phyloP scores from a whole-genome alignment of 1,140 invertebrate genomes.

The Saccostrea echinata region DNA sequence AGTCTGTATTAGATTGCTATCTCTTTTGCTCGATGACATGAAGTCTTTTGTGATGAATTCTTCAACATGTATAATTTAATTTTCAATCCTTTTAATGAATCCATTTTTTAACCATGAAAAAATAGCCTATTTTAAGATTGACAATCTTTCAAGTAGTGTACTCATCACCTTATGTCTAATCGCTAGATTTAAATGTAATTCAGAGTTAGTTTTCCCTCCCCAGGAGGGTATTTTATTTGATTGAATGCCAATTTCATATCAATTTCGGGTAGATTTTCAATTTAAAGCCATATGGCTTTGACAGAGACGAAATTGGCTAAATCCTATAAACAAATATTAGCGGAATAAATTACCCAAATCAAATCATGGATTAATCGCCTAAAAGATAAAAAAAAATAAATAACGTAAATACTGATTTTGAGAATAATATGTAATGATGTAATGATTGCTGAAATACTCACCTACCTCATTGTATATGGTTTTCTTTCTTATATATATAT shows the following conservation, averaged over 20 bases:
- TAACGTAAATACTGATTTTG: no score
- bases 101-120: not conserved
- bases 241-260: conserved; percentile 15
- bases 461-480: no score
- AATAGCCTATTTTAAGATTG: not conserved
- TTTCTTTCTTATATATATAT: no score
- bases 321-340: conserved; percentile 15
- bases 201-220: not conserved
- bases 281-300: not conserved
- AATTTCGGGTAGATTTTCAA: not conserved
- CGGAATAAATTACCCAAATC: not conserved
- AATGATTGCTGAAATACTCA: no score
- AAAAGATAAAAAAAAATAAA: no score
- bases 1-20: conserved; percentile 1
- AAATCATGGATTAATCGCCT: not conserved
- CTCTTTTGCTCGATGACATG: not conserved
- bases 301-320: conserved; percentile 11
- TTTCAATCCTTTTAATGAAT: not conserved
- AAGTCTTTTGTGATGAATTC: not conserved
- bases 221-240: not conserved
- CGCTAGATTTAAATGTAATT: not conserved
- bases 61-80: not conserved
- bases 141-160: not conserved
- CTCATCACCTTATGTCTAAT: conserved; percentile 1
- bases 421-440: no score